Base-by-base conservation (phyloP, 2,888 invertebrate species). In the Eulithis testata region DNA sequence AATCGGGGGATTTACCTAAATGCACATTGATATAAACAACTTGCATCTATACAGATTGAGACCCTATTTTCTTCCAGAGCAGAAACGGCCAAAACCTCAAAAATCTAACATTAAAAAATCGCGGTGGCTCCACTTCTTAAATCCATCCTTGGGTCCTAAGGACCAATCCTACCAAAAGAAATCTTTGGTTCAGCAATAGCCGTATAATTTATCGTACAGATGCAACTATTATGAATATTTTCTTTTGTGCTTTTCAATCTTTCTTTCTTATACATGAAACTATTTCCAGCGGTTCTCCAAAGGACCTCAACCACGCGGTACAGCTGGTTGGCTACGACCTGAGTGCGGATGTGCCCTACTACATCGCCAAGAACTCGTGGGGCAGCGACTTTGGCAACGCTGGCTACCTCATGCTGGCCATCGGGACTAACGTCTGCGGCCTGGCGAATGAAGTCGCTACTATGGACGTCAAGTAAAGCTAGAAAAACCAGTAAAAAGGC, bases 301-400 rank as follows among this genome's bases (percentile, higher is more conserved):
- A 78, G 0, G 93, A 93, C 49, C 85, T 96, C n/a, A 97, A 97
- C 84, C 97, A 98, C 80, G 97, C 97, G 0, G 97, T 97, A 0
- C 95, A 97, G 82, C 92, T 98, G 58, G 96, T 98, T 0, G 98
- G 98, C 0, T 98, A 97, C 82, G 96, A 98, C 79, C 86, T 95
- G 21, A 94, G 95, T 6, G 95, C 94, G 4, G 90, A 94, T 1
- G 94, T 96, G 12, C 97, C 97, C 0, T 95, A 95, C 88, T 98
- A 97, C 84, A 97, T 98, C 56, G 96, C 96, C 0, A 94, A 96
- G 76, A 98, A 98, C 88, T 97, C 97, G 0, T 98, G 98, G 98
- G 97, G 97, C 0, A 78, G 91, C 4, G 93, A 94, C 6, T 98
- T 96, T 78, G 98, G 97, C 0, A 94, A 95, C 72, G 87, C 92